phyloP scores from a whole-genome alignment of 1,140 invertebrate species.

The Acyrthosiphon pisum region DNA sequence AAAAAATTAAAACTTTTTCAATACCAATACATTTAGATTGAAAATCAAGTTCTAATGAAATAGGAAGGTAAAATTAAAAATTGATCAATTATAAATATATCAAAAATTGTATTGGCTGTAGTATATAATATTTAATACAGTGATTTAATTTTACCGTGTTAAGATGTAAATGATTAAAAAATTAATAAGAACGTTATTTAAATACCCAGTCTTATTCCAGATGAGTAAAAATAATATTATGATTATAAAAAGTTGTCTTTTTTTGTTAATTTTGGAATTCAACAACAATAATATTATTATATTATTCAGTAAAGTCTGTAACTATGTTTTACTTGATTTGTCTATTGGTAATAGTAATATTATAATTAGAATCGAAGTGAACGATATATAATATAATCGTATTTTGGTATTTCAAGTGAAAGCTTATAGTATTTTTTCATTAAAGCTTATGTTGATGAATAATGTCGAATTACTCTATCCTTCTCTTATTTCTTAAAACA shows the following conservation, averaged over 20 bases:
- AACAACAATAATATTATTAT: background rate
- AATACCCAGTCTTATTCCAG: background rate
- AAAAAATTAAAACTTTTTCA: no score
- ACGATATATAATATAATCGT: background rate
- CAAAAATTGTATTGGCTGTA: background rate
- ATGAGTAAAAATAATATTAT: no score
- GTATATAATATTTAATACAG: no score
- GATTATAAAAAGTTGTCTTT: background rate
- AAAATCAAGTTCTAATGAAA: background rate
- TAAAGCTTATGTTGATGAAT: background rate
- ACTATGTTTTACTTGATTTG: background rate
- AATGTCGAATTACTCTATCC: background rate
- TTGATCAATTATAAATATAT: no score
- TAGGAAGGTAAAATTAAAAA: background rate
- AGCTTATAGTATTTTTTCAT: slow-evolving; percentile 7
- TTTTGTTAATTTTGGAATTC: background rate
- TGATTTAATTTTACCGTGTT: background rate
- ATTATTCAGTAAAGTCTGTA: background rate
- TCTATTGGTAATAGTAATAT: background rate
- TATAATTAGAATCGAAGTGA: background rate
- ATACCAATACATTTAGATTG: no score
- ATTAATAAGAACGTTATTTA: background rate
- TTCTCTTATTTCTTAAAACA: background rate
- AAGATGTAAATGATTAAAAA: background rate
- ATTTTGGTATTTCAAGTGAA: background rate